phyloP scores from a whole-genome alignment of 2,113 vertebrate species.

The Cygnus buccinator region DNA sequence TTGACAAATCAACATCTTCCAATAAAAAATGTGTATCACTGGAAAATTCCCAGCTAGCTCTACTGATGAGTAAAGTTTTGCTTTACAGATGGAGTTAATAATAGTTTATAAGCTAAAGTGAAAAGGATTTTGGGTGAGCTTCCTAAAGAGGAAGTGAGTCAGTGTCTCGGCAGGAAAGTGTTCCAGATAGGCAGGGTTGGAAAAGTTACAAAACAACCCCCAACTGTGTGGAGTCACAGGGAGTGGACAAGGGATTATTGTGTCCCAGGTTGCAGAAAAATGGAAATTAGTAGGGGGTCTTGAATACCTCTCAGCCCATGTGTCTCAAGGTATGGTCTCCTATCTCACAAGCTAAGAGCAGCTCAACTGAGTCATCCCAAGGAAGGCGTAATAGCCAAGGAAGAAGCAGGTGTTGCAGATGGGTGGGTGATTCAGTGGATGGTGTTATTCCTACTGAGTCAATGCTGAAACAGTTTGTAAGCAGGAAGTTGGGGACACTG shows the following conservation, averaged over 20 bases:
- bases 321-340: not conserved
- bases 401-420: slow-evolving; percentile 64
- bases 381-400: slow-evolving; percentile 1
- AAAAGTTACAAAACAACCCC: slow-evolving; percentile 57
- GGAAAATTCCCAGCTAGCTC: slow-evolving; percentile 61
- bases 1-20: slow-evolving; percentile 49
- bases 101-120: slow-evolving; percentile 62
- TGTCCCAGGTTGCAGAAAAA: not conserved
- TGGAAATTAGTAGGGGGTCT: not conserved
- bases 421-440: slow-evolving; percentile 66
- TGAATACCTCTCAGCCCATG: not conserved
- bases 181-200: slow-evolving; percentile 71
- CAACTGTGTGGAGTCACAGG: slow-evolving; percentile 16
- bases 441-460: slow-evolving; percentile 68
- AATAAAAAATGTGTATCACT: slow-evolving; percentile 21
- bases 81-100: slow-evolving; percentile 69
- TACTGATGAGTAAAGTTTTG: slow-evolving; percentile 57
- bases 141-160: slow-evolving; percentile 73
- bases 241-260: slow-evolving; percentile 46
- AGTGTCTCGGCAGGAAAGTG: slow-evolving; percentile 67
- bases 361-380: slow-evolving; percentile 30
- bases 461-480: slow-evolving; percentile 51
- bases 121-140: slow-evolving; percentile 70
- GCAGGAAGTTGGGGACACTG: slow-evolving; percentile 40
- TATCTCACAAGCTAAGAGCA: not conserved